Conservation (phyloP, 1,140 invertebrate species). For the Euura saliciscinereae region DNA sequence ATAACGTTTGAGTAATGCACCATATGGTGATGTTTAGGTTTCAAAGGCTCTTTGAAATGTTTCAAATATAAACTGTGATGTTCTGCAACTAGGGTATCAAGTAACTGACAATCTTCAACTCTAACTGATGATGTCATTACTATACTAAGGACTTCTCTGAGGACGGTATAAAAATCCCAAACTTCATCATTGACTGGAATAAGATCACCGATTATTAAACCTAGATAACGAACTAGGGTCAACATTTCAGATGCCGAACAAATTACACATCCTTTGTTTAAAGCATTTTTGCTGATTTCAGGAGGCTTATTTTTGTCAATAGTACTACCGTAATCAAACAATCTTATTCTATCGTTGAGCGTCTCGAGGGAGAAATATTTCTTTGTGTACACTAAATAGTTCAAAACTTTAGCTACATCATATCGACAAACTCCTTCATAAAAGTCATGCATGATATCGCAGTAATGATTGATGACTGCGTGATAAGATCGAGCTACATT, state of each 20-base stretch:
- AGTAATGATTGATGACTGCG: conserved; percentile 18
- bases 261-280: conserved; percentile 24
- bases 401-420: conserved; percentile 20
- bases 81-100: conserved; percentile 11
- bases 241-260: conserved; percentile 29
- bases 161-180: conserved; percentile 18
- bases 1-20: conserved; percentile 12
- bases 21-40: conserved; percentile 11
- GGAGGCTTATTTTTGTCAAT: conserved; percentile 17
- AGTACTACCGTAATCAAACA: conserved; percentile 21
- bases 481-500: conserved; percentile 26
- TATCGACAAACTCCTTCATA: conserved; percentile 25
- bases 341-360: conserved; percentile 24
- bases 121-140: conserved; percentile 7
- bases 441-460: conserved; percentile 27
- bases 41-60: conserved; percentile 19
- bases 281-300: background rate
- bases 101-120: background rate
- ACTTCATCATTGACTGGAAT: conserved; percentile 12
- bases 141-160: conserved; percentile 17
- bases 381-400: conserved; percentile 9
- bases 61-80: conserved; percentile 19
- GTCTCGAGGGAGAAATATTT: conserved; percentile 25
- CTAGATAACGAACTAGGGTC: conserved; percentile 22
- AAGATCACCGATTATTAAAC: conserved; percentile 27